A percentile compares a stretch with the other conserved stretches of the same genome.
These are phyloP conservation scores for Alectoris magna DNA, from an alignment of 2,797 vertebrate genomes.

Conservation along the genomic window DNA sequence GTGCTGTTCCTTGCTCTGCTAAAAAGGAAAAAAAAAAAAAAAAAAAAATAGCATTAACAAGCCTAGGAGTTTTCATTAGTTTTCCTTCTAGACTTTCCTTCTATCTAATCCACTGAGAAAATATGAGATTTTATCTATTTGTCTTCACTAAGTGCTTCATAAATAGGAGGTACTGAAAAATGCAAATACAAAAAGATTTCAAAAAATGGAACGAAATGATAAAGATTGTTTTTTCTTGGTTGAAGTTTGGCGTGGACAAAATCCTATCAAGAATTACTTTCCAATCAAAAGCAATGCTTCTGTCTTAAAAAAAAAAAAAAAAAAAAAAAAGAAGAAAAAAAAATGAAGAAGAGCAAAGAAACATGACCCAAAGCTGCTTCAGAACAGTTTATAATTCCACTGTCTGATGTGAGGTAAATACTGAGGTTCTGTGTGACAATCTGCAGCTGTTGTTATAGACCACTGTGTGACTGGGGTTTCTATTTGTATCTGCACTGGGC, in stretches of 20 bases:
- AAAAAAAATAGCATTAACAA: not conserved
- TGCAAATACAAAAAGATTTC: not conserved
- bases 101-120: not conserved
- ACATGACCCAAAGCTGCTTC: not conserved
- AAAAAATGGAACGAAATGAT: not conserved
- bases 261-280: constrained; percentile 52
- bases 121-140: not conserved
- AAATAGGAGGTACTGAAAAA: not conserved
- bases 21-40: not conserved
- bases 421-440: not conserved
- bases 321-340: not conserved
- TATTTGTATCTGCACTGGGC: not conserved
- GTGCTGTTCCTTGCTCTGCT: not conserved
- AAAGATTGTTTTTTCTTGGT: not conserved
- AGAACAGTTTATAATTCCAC: not conserved
- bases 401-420: not conserved
- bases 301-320: not conserved
- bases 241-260: not conserved
- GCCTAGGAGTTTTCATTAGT: not conserved
- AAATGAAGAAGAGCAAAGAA: not conserved
- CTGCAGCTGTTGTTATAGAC: not conserved
- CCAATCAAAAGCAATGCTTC: not conserved
- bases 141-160: not conserved
- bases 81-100: not conserved
- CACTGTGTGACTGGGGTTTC: not conserved